Evolutionary conservation across 2,797 vertebrate species (phyloP).

Genomic region (Petrocephalus sullivani): DNA sequence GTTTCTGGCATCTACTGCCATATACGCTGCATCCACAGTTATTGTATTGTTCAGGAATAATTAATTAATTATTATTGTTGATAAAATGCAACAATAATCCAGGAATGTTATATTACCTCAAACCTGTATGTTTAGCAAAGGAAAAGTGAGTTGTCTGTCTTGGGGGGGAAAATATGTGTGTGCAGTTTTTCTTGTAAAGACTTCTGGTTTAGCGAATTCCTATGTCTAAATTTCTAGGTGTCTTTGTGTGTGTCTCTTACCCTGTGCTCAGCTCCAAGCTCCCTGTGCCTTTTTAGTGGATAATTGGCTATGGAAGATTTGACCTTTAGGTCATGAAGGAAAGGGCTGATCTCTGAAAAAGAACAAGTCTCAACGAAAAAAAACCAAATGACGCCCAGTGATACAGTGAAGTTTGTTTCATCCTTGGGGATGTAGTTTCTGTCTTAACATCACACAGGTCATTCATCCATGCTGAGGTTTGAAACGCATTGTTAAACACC

Average conservation of each 20-base stretch:
- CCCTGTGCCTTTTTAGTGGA: neutral
- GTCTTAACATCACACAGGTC: neutral
- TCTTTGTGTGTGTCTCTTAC: neutral
- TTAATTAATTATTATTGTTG: neutral
- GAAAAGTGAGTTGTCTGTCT: no score
- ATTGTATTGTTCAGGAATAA: neutral
- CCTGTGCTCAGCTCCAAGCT: neutral
- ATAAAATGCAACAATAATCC: no score
- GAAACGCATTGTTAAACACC: neutral
- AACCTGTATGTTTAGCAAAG: no score
- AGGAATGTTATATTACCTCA: no score
- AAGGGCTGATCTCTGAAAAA: neutral
- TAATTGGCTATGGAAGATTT: slow-evolving; percentile 2
- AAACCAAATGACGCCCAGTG: neutral
- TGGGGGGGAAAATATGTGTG: neutral
- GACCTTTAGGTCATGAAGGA: neutral
- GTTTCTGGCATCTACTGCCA: neutral
- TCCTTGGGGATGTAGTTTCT: slow-evolving; percentile 1
- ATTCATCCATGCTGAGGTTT: neutral
- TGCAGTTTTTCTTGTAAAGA: neutral
- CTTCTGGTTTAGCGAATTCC: neutral
- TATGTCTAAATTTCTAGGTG: neutral
- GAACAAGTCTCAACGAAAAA: neutral
- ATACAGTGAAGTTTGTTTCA: neutral
- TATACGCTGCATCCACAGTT: neutral